phyloP scores from a whole-genome alignment of 2,797 vertebrate species.

The Pangasius djambal region DNA sequence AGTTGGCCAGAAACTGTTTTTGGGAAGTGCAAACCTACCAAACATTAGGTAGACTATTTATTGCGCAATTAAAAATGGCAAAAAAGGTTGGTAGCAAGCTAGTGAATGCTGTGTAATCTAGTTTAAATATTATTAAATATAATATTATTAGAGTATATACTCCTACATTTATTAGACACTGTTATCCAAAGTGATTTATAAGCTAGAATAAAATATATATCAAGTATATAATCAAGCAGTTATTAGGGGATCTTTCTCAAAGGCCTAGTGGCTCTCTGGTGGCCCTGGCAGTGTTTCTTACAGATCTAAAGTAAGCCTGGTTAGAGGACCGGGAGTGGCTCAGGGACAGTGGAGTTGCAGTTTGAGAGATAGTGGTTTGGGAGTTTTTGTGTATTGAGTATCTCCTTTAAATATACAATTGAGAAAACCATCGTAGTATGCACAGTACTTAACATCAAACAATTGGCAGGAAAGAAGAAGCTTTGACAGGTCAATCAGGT shows the following conservation, averaged over 20 bases:
- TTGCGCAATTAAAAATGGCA: neutral
- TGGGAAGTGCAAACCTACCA: neutral
- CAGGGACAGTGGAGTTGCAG: neutral
- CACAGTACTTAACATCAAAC: slow-evolving; percentile 2
- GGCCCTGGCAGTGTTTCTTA: neutral
- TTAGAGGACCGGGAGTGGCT: neutral
- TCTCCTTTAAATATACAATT: neutral
- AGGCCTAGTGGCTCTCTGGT: neutral
- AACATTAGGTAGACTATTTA: too few species aligned
- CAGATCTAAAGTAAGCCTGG: neutral
- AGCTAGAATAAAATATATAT: neutral
- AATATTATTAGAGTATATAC: neutral
- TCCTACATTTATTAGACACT: neutral
- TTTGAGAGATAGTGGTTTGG: neutral
- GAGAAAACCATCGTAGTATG: neutral
- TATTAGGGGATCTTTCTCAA: neutral
- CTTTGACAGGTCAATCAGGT: slow-evolving; percentile 5
- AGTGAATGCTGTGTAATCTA: neutral
- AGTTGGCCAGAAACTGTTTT: neutral
- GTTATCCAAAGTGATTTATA: neutral
- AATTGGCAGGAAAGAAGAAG: slow-evolving; percentile 7
- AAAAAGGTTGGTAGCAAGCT: neutral
- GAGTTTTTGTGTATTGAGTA: neutral
- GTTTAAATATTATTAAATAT: neutral
- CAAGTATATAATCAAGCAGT: neutral